Evolutionary conservation across 2,888 invertebrate genomes (phyloP), one percentile per base, ranked within the genome.

Genomic region (Pristionchus arcanus): DNA sequence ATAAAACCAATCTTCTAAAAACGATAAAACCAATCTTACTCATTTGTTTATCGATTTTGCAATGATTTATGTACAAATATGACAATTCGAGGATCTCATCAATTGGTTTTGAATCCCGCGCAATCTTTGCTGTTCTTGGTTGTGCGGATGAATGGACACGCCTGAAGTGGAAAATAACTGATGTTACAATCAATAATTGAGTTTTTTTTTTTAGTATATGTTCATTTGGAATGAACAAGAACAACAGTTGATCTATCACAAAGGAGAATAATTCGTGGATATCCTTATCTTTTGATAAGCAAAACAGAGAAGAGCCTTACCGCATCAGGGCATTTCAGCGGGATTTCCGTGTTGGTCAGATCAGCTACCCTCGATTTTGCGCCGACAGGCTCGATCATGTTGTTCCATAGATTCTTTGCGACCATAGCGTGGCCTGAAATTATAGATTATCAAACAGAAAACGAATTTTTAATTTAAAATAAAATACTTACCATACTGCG

Each of bases 401-500:
- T 81, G 53, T 81, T 81, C 81, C 81, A 81, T n/a, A 81, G 28
- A 53, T 81, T 81, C 16, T 81, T 81, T 1, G 81, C 81, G 15
- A 81, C 81, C 81, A 81, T 81, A 0, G 81, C 81, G 21, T 81
- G 81, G 25, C 81, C 81, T 81, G 28, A 0, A 81, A 81, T 42
- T 21, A 4, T 7, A 42, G 25, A 0, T 42, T 77, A 42, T 77
- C 42, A 7, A 4, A 25, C 21, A n/a, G n/a, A n/a, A n/a, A n/a
- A n/a, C n/a, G n/a, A n/a, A n/a, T n/a, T n/a, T n/a, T n/a, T n/a
- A n/a, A 42, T 42, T 5, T 42, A 42, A 9, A 9, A 9, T n/a
- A n/a, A 53, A 49, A 34, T 53, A 21, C 49, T 77, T 2, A 77
- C 77, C 81, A 28, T 81, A 81, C 28, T 81, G 81, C 49, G 93